Evolutionary conservation across 2,797 vertebrate species (phyloP).

Genomic region (Ptychadena robeensis): DNA sequence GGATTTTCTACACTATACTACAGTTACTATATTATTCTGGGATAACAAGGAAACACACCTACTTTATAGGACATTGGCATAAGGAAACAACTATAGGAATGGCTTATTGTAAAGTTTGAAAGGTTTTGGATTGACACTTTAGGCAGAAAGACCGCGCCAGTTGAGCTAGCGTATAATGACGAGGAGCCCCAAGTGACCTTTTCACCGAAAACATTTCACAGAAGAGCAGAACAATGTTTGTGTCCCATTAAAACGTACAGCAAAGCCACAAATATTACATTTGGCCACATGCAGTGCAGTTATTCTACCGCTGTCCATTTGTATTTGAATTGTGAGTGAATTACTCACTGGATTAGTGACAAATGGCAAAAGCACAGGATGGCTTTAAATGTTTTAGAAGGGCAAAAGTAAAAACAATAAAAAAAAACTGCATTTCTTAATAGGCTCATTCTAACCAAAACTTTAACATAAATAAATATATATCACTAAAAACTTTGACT

Average conservation of each 20-base stretch:
- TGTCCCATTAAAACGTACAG: neutral
- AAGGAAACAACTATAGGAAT: neutral
- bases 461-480: no score
- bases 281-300: neutral
- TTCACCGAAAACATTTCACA: neutral
- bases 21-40: constrained; percentile 23
- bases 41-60: constrained; percentile 35
- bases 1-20: constrained; percentile 35
- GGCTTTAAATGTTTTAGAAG: no score
- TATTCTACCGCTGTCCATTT: constrained; percentile 21
- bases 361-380: neutral
- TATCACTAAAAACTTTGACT: no score
- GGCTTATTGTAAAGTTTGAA: neutral
- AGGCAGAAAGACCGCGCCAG: neutral
- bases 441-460: no score
- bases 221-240: neutral
- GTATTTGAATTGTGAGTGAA: neutral
- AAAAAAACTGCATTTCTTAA: no score
- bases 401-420: no score
- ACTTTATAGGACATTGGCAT: constrained; percentile 10
- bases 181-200: neutral
- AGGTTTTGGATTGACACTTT: neutral
- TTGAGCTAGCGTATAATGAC: neutral
- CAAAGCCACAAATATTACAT: neutral
- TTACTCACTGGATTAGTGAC: constrained; percentile 2